phyloP scores from a whole-genome alignment of 2,888 invertebrate genomes.

The Sylvicola cinctus region DNA sequence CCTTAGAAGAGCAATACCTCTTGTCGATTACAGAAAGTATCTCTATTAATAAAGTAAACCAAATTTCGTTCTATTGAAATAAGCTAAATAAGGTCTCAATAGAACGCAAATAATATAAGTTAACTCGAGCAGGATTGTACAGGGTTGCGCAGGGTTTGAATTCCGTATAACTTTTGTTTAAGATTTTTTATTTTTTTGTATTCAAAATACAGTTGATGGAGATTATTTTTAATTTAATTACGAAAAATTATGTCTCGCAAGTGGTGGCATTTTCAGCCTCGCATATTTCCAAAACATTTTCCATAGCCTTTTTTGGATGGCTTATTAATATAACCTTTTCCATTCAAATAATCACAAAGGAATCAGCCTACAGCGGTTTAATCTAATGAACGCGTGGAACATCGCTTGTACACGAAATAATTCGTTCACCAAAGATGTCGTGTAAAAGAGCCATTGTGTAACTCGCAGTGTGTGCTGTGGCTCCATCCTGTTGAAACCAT shows the following conservation, averaged over 20 bases:
- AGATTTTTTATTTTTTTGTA: not conserved
- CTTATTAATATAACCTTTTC: not conserved
- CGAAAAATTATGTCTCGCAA: not conserved
- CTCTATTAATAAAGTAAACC: too few relatives aligned
- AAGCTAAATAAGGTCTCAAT: too few relatives aligned
- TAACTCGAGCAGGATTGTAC: too few relatives aligned
- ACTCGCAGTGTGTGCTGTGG: slow-evolving; percentile 1
- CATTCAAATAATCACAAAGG: slow-evolving; percentile 2
- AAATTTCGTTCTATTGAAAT: too few relatives aligned
- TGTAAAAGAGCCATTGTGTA: slow-evolving; percentile 1
- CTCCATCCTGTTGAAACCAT: slow-evolving; percentile 7
- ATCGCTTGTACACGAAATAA: not conserved
- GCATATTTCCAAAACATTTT: slow-evolving; percentile 2
- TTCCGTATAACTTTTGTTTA: not conserved
- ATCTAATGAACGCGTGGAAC: not conserved
- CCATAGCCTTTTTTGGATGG: not conserved
- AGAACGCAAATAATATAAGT: too few relatives aligned
- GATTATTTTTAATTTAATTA: not conserved
- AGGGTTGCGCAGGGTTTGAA: not conserved
- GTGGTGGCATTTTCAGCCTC: not conserved
- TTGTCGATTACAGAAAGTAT: too few relatives aligned
- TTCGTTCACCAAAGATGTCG: slow-evolving; percentile 3
- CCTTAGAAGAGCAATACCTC: too few relatives aligned
- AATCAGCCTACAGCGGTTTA: not conserved
- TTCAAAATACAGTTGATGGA: not conserved